Evolutionary conservation across 92 coral and sea anemone genomes (phyloP).

Genomic region (Zoanthus solanderi): DNA sequence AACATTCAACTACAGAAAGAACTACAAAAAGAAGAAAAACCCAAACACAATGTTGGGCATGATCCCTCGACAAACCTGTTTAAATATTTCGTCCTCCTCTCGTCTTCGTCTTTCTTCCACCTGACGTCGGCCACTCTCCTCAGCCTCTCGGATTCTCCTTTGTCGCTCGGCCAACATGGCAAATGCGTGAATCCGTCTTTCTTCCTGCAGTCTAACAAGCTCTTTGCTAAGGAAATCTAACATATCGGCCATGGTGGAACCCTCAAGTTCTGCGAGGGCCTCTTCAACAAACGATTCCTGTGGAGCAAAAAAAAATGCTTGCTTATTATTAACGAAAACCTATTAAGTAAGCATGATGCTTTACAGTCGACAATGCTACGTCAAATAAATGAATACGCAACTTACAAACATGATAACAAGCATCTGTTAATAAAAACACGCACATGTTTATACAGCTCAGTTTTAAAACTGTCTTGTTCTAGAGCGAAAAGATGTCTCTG

Average conservation of each 20-base stretch:
- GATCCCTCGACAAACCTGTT: conserved; percentile 76
- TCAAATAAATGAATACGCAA: too few relatives aligned
- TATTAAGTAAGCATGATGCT: too few relatives aligned
- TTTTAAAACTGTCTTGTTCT: too few relatives aligned
- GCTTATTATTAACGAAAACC: too few relatives aligned
- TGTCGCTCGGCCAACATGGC: conserved; percentile 98
- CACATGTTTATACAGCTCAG: too few relatives aligned
- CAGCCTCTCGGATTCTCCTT: conserved; percentile 96
- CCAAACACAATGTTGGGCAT: not conserved
- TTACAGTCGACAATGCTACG: too few relatives aligned
- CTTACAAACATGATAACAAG: too few relatives aligned
- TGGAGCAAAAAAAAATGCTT: not conserved
- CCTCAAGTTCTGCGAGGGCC: conserved; percentile 93
- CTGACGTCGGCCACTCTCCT: conserved; percentile 97
- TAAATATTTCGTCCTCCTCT: conserved; percentile 97
- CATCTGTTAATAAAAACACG: too few relatives aligned
- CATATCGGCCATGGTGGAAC: conserved; percentile 95
- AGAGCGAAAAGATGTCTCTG: too few relatives aligned
- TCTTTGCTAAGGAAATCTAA: conserved; percentile 95
- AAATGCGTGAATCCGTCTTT: conserved; percentile 95
- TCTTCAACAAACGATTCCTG: conserved; percentile 95
- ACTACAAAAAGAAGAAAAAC: not conserved
- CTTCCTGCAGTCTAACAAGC: conserved; percentile 77
- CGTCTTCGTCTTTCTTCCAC: conserved; percentile 97
- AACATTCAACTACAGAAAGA: not conserved